Evolutionary conservation across 2,888 invertebrate genomes (phyloP), one percentile per base, ranked within the genome.

Genomic region (Napeogenes inachia): DNA sequence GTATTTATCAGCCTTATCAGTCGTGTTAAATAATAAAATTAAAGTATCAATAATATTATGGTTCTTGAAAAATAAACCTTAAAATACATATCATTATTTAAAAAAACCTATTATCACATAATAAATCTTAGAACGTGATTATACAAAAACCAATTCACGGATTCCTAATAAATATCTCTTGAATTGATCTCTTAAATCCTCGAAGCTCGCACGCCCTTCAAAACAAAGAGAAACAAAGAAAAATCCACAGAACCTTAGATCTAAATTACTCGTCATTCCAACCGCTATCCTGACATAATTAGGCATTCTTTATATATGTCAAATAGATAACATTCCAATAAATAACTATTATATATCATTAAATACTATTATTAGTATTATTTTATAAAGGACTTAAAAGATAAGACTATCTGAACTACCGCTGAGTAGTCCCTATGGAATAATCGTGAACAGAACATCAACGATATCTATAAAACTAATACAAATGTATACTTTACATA

Each of bases 181-280:
- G 30, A 56, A 54, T 60, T 56, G 60, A 60, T 63, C 57, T 57
- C 57, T 38, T 50, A 42, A 56, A 47, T 47, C 59, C 56, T 53
- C 54, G 12, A 13, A 60, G 56, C 59, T 53, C n/a, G 12, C n/a
- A n/a, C n/a, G n/a, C 45, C 54, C 56, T 54, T 63, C 59, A 63
- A 64, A 63, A 68, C 65, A 65, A 65, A 64, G 64, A 45, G 54
- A 59, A 53, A 56, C 56, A 55, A 58, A 59, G 62, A 61, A 65
- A 64, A 65, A 65, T 63, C 58, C 61, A 56, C 59, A 57, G 54
- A 56, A 50, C 59, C 64, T 69, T 72, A 63, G 56, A 61, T 68
- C 66, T 67, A 66, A 68, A 68, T 70, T 66, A 66, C 64, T 61
- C 57, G 60, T 62, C 60, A 64, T 66, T 65, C 68, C 65, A 45